Base-by-base conservation (phyloP, 2,113 vertebrate species). In the Aramus guarauna region DNA sequence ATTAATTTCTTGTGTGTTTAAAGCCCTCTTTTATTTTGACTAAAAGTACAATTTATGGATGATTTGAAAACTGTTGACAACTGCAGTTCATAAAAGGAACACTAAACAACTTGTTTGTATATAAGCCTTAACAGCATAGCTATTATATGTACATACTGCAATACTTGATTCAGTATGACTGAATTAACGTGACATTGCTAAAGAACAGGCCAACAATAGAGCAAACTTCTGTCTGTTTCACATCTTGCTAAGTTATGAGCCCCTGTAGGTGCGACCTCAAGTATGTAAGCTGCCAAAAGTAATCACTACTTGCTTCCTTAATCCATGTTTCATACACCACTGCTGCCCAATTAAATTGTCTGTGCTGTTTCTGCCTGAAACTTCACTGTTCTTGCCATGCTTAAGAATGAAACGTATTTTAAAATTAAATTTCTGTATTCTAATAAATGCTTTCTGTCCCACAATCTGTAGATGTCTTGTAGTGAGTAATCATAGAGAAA, bases 241-340 rank as follows among this genome's bases (percentile, higher is more conserved):
- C 71, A 93, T 97, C 76, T 92, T 86, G 32, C 71, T 91, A 94
- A 96, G 58, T 97, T 90, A 94, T 79, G 64, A 92, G 72, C 73
- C 78, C 86, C 32, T 89, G 75, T 97, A 90, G 83, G 84, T 97
- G 64, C 1, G 17, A 96, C 77, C 97, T 92, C 80, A 96, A 95
- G 75, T 94, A 81, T 90, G 90, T 96, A 88, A 90, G 3, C 87
- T 97, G 95, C 92, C 84, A 93, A 71, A 95, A 95, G 62, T 88
- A 94, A 97, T 96, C 90, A 85, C 19, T 90, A 58, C 86, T 92
- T 81, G 26, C 78, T 96, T 97, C 82, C 60, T 68, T 95, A 95
- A 95, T 95, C 85, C 59, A 52, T 91, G 82, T 95, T 94, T 93
- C 76, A 50, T 95, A 74, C 24, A 81, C 41, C 56, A 84, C 18